Conservation (phyloP, 1,140 invertebrate genomes). For the Bradysia coprophila region DNA sequence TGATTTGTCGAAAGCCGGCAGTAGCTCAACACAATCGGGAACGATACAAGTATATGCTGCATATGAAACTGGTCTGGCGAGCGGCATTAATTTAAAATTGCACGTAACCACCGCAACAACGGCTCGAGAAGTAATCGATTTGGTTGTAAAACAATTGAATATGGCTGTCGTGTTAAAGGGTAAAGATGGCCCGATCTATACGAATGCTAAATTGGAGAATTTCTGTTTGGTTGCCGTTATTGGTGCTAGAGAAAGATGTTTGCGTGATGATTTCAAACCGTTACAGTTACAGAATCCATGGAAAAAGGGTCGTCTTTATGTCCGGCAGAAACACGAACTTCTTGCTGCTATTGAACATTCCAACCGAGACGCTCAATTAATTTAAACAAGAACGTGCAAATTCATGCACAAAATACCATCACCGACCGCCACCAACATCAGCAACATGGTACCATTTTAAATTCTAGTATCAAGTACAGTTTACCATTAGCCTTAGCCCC, state of each 20-base stretch:
- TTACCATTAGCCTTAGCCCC: too few relatives aligned
- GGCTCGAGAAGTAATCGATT: conserved; percentile 79
- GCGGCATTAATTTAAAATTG: conserved; percentile 79
- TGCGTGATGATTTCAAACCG: conserved; percentile 84
- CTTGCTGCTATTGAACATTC: conserved; percentile 72
- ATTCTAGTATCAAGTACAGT: too few relatives aligned
- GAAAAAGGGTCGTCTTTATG: conserved; percentile 81
- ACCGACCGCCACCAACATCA: too few relatives aligned
- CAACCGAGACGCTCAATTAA: conserved; percentile 41
- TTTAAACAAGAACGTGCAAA: too few relatives aligned
- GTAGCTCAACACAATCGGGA: conserved; percentile 21
- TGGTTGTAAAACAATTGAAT: conserved; percentile 86
- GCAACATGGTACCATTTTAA: too few relatives aligned
- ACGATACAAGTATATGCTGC: conserved; percentile 81
- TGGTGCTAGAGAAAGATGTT: conserved; percentile 73
- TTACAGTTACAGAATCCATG: conserved; percentile 86
- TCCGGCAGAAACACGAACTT: conserved; percentile 73
- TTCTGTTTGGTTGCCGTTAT: conserved; percentile 91
- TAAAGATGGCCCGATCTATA: conserved; percentile 62
- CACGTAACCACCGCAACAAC: conserved; percentile 82
- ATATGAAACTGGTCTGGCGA: conserved; percentile 82
- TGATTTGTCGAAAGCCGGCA: neutral
- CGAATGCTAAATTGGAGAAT: conserved; percentile 55
- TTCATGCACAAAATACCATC: too few relatives aligned
- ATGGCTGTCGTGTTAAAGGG: conserved; percentile 71